Evolutionary conservation across 1,140 invertebrate species (phyloP).

Genomic region (Papilio helenus): DNA sequence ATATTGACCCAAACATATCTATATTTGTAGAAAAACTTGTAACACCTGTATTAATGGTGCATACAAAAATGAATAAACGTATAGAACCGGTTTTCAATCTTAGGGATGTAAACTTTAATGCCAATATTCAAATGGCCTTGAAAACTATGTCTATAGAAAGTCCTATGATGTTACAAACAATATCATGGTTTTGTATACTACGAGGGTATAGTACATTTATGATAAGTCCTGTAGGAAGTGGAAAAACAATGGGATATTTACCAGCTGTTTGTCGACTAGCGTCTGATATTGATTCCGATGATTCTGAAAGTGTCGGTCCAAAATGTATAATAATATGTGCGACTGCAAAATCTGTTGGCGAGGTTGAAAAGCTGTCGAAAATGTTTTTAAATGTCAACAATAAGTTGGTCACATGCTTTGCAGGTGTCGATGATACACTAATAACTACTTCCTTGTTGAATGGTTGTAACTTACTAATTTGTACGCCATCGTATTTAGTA

Average conservation of each 20-base stretch:
- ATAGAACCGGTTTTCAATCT: conserved; percentile 59
- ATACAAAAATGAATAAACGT: conserved; percentile 65
- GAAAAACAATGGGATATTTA: conserved; percentile 83
- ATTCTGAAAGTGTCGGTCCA: conserved; percentile 54
- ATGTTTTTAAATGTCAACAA: conserved; percentile 58
- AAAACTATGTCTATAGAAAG: conserved; percentile 56
- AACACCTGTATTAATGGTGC: conserved; percentile 68
- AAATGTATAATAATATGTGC: conserved; percentile 70
- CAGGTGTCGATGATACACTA: conserved; percentile 62
- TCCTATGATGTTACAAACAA: conserved; percentile 74
- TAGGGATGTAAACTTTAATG: conserved; percentile 64
- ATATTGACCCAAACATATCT: conserved; percentile 62
- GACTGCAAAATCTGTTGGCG: conserved; percentile 62
- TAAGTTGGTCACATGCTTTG: conserved; percentile 62
- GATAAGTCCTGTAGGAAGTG: conserved; percentile 71
- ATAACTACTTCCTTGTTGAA: conserved; percentile 65
- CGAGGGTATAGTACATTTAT: conserved; percentile 77
- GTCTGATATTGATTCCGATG: conserved; percentile 54
- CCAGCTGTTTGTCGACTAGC: conserved; percentile 77
- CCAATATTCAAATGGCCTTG: conserved; percentile 58
- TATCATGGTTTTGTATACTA: conserved; percentile 79
- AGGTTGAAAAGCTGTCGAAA: conserved; percentile 56
- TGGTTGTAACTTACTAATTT: conserved; percentile 68
- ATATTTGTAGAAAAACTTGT: conserved; percentile 72
- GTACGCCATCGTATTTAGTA: conserved; percentile 61